Conservation (phyloP, 2,797 vertebrate genomes). For the Microctenopoma steveboyesi region DNA sequence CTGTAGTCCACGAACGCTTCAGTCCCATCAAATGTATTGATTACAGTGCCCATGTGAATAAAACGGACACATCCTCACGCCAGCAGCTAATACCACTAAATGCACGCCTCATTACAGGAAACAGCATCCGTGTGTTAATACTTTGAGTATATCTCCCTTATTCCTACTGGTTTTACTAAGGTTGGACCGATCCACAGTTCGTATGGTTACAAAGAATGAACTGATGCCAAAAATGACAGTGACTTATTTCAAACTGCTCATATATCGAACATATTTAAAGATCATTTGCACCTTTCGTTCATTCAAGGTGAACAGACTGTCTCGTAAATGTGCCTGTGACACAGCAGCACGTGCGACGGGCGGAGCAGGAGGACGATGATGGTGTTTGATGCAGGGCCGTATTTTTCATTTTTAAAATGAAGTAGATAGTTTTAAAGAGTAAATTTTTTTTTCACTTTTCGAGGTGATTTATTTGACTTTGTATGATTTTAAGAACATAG, state of each 20-base stretch:
- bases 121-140: background rate
- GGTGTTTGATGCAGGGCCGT: no score
- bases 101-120: conserved; percentile 26
- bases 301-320: no score
- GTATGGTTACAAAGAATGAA: background rate
- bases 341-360: no score
- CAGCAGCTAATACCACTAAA: conserved; percentile 22
- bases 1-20: conserved; percentile 38
- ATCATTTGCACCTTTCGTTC: no score
- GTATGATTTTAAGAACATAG: no score
- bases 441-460: no score
- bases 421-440: no score
- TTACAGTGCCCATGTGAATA: conserved; percentile 41
- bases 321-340: no score
- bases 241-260: background rate
- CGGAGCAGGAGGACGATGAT: no score
- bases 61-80: conserved; percentile 3
- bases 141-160: background rate
- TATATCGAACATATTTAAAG: no score
- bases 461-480: no score
- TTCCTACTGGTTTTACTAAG: background rate
- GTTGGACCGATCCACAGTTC: background rate
- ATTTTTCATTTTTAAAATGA: no score
- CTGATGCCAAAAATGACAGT: conserved; percentile 6
- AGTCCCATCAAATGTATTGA: conserved; percentile 53